These are phyloP conservation scores for Numenius arquata DNA, from an alignment of 2,113 vertebrate genomes.

Conservation along the genomic window DNA sequence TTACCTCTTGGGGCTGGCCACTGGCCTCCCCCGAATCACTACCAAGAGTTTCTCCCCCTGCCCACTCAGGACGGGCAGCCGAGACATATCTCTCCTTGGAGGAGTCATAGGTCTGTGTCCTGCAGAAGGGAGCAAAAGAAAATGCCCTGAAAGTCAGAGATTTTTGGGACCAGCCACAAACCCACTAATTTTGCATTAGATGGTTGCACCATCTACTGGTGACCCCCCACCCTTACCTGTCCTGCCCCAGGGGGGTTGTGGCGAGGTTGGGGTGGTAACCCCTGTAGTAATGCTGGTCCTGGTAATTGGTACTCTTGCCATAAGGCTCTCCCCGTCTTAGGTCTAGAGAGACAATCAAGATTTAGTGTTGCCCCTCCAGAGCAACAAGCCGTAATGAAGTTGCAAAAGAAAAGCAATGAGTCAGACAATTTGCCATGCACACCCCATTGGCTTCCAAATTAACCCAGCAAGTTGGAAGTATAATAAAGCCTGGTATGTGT, in stretches of 20 bases:
- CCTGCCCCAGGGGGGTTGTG: background rate
- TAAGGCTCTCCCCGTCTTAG: conserved; percentile 44
- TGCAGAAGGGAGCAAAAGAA: background rate
- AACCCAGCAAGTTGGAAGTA: background rate
- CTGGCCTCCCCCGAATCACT: background rate
- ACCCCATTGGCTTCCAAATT: background rate
- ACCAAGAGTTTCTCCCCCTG: background rate
- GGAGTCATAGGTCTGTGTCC: background rate
- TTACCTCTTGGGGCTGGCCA: conserved; percentile 62
- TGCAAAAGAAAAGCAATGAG: background rate
- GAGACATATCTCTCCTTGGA: background rate
- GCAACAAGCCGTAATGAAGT: background rate
- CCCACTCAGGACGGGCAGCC: background rate
- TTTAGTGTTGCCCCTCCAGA: background rate
- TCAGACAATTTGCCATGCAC: background rate
- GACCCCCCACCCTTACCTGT: conserved; percentile 36
- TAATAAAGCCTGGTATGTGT: background rate
- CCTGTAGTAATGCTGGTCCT: conserved; percentile 37
- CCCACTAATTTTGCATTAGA: fast-evolving
- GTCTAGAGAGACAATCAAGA: conserved; percentile 53
- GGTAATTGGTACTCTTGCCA: background rate
- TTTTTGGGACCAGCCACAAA: background rate
- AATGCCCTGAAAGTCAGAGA: background rate
- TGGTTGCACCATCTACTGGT: background rate
- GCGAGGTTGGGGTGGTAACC: conserved; percentile 50